Base-by-base conservation (phyloP, 2,113 vertebrate species). In the Vulpes lagopus region DNA sequence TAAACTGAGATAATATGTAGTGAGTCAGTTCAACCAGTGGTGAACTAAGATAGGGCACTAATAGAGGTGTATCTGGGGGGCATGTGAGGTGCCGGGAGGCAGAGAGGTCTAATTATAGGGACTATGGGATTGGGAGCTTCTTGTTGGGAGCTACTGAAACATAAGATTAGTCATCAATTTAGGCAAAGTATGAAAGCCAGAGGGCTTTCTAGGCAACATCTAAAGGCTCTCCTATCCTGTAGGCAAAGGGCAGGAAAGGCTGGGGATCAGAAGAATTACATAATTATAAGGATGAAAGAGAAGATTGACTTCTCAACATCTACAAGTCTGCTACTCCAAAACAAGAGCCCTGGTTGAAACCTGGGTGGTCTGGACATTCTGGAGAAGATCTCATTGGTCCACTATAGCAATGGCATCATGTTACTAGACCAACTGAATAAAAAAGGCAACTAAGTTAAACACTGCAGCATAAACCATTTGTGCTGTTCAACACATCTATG, bases 161-260 rank as follows among this genome's bases (percentile, higher is more conserved):
- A 59, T 38, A 87, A 65, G 11, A 35, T 55, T 84, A 69, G 80
- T 95, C 14, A 94, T 32, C 64, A 85, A 49, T 94, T 95, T 74
- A 80, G 27, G 38, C 32, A 80, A 94, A 84, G 8, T 74, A 8
- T 94, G 57, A 74, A 89, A 92, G 32, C 62, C 43, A 92, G n/a
- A 76, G 14, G 10, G 23, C 27, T 76, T 64, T 27, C 25, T 60
- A 95, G 57, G 32, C 20, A 85, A 16, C 19, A 94, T 30, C 25
- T 55, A 20, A 85, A 79, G 62, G 5, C 25, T 91, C 3, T 82
- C 59, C 53, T 82, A 76, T 82, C 5, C 49, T 67, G 1, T 60
- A 74, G 38, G 3, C 82, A 76, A 32, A 87, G 11, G 35, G 53
- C 69, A 85, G 69, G 51, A 84, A 89, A 89, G 27, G 5, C 59